Percentiles rank a stretch among this genome's conserved stretches.
These are phyloP conservation scores for Gymnogyps californianus DNA, from an alignment of 2,113 vertebrate species.

Conservation along the genomic window DNA sequence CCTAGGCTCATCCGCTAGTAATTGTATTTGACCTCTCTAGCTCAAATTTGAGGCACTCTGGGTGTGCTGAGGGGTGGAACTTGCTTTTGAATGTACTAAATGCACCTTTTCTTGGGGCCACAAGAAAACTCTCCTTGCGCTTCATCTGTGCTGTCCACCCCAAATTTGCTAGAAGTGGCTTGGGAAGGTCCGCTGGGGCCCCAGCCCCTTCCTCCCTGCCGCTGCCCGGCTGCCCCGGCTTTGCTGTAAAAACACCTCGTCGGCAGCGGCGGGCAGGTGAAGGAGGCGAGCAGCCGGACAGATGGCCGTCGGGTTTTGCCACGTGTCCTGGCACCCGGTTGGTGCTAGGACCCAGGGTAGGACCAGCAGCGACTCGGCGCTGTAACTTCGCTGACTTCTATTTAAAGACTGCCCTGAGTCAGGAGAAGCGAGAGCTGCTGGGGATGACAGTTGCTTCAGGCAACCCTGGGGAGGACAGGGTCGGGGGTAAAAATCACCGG, in stretches of 20 bases:
- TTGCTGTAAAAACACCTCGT: rapidly evolving
- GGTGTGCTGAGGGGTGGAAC: neutral
- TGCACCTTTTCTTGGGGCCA: neutral
- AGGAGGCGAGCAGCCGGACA: neutral
- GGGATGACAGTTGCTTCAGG: slow-evolving; percentile 69
- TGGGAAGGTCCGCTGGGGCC: no score
- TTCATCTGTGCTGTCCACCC: neutral
- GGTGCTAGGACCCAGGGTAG: slow-evolving; percentile 49
- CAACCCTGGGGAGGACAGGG: slow-evolving; percentile 58
- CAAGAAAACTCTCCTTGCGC: neutral
- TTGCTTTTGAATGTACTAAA: neutral
- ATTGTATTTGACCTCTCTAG: neutral
- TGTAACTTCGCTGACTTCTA: slow-evolving; percentile 75
- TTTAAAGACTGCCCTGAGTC: slow-evolving; percentile 88
- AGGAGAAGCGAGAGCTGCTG: slow-evolving; percentile 73
- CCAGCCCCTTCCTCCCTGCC: neutral
- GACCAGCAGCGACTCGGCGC: slow-evolving; percentile 44
- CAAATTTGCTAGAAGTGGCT: neutral
- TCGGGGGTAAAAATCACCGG: slow-evolving; percentile 57
- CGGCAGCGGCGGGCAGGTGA: rapidly evolving
- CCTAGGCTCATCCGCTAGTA: neutral
- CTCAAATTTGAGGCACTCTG: neutral
- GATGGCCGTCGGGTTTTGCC: neutral
- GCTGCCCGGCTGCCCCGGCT: neutral
- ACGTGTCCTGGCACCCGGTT: neutral